Conservation (phyloP, 2,113 vertebrate genomes). For the Antigone vipio region DNA sequence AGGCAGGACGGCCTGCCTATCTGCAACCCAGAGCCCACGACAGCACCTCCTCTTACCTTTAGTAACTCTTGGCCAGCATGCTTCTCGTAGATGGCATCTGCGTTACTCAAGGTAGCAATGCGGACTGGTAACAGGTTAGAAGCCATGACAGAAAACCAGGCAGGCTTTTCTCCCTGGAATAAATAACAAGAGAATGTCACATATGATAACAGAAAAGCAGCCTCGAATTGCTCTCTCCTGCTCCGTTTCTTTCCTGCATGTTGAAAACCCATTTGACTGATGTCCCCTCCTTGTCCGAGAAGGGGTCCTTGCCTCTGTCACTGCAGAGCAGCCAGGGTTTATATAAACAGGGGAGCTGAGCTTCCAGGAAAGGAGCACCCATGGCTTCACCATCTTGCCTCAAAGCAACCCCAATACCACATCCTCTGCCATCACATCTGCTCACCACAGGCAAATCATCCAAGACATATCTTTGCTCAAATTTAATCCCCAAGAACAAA, state of each 20-base stretch:
- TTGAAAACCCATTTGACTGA: background rate
- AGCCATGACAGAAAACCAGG: constrained; percentile 90
- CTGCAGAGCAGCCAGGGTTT: background rate
- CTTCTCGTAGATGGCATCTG: constrained; percentile 80
- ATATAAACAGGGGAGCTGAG: background rate
- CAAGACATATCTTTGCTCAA: background rate
- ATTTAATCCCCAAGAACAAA: background rate
- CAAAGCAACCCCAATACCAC: background rate
- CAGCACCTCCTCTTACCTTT: constrained; percentile 74
- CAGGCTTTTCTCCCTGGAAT: constrained; percentile 80
- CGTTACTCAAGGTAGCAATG: constrained; percentile 79
- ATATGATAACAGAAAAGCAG: background rate
- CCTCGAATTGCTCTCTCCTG: background rate
- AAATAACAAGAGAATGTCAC: background rate
- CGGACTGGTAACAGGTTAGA: constrained; percentile 82
- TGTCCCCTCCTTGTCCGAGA: rapidly evolving
- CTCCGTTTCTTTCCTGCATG: background rate
- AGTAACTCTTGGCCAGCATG: constrained; percentile 80
- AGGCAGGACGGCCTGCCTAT: background rate
- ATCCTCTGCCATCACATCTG: background rate
- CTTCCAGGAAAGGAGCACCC: background rate
- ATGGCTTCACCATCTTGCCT: background rate
- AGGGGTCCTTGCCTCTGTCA: background rate
- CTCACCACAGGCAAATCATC: background rate
- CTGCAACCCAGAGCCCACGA: background rate